Evolutionary conservation across 2,797 vertebrate species (phyloP).

Genomic region (Gambelia wislizenii): DNA sequence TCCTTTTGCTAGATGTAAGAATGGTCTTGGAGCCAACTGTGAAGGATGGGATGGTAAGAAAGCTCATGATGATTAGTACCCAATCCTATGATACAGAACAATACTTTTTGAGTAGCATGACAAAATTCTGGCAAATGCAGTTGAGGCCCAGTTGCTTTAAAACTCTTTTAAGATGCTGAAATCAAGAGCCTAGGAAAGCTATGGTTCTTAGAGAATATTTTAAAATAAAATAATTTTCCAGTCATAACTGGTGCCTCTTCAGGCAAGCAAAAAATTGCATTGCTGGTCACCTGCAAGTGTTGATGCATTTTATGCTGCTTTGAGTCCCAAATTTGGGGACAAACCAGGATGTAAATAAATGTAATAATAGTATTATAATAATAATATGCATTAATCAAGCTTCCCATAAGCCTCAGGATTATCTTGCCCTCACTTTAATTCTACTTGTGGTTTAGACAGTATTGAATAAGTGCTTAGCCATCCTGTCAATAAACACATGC

Average conservation of each 20-base stretch:
- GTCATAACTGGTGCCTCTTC: background rate
- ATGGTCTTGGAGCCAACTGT: background rate
- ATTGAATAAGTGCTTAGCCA: background rate
- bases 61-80: background rate
- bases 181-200: background rate
- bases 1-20: too few species aligned
- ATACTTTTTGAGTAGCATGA: background rate
- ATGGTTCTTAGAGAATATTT: background rate
- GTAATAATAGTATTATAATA: too few species aligned
- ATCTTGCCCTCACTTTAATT: background rate
- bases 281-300: background rate
- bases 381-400: background rate
- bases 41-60: background rate
- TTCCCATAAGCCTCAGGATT: background rate
- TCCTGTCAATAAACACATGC: background rate
- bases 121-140: background rate
- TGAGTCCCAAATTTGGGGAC: too few species aligned
- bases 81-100: background rate
- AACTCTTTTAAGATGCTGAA: background rate
- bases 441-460: background rate
- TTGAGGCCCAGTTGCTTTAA: background rate
- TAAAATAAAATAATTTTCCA: background rate
- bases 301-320: background rate
- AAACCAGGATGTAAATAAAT: too few species aligned
- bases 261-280: background rate